Conservation (phyloP, 2,113 vertebrate species). For the Sapajus apella region DNA sequence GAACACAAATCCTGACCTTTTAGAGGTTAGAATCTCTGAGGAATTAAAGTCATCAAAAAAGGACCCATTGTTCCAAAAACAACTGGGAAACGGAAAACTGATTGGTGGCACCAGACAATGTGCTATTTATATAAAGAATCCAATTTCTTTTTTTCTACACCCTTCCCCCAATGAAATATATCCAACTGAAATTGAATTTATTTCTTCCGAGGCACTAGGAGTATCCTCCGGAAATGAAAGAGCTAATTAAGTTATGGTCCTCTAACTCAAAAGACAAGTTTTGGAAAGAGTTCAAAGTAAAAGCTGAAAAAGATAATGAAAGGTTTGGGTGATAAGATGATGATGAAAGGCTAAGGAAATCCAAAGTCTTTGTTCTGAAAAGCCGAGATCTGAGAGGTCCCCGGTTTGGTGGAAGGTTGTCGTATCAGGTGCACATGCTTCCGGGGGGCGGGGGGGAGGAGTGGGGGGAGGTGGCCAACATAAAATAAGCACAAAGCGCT, state of each 20-base stretch:
- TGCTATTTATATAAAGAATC: slow-evolving; percentile 58
- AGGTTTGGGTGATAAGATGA: background rate
- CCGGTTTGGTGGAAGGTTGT: background rate
- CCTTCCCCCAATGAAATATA: slow-evolving; percentile 5
- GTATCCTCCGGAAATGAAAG: slow-evolving; percentile 48
- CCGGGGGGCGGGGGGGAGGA: background rate
- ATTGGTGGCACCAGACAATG: background rate
- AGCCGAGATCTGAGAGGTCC: background rate
- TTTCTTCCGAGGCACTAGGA: slow-evolving; percentile 20
- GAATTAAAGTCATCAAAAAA: slow-evolving; percentile 7
- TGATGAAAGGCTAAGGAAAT: slow-evolving; percentile 8
- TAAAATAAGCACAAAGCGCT: background rate
- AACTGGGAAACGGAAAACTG: slow-evolving; percentile 37
- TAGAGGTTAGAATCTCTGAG: background rate
- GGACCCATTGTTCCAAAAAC: slow-evolving; percentile 49
- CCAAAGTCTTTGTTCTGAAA: background rate
- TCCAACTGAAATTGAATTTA: slow-evolving; percentile 58
- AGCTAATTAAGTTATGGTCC: slow-evolving; percentile 58
- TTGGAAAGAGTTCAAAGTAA: slow-evolving; percentile 34
- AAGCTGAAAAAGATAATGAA: slow-evolving; percentile 22
- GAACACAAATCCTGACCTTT: background rate
- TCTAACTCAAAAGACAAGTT: slow-evolving; percentile 24
- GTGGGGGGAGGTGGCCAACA: background rate
- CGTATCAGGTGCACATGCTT: background rate
- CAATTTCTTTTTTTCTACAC: background rate